Base-by-base conservation (phyloP, 2,888 invertebrate genomes). In the Vanessa cardui region DNA sequence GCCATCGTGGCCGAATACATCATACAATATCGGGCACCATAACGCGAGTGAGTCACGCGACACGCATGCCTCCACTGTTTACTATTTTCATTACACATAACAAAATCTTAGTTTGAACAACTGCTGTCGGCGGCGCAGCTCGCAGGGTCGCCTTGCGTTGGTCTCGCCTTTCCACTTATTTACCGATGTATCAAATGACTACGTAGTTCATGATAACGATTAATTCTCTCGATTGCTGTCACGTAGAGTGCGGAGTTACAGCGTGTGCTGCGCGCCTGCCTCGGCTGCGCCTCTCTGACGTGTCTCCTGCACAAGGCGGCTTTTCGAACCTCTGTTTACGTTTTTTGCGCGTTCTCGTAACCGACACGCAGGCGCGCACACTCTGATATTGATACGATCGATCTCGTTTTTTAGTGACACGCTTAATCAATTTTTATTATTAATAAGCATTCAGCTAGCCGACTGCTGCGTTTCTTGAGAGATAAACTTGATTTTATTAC, bases 81-180 rank as follows among this genome's bases (percentile, higher is more conserved):
- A 79, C 72, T 78, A 73, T 77, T 80, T 74, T 74, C 73, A 73
- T 83, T 83, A 80, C 76, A 79, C 80, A 78, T 78, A 77, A 39
- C 56, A 26, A 56, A 76, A 78, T 73, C 72, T 70, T 65, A 77
- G 81, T 87, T 87, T 86, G 83, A 80, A 84, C 86, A 87, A 84
- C 81, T 87, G 87, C 73, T 67, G 65, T 39, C 4, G 20, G n/a
- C 31, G 54, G 15, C 62, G 62, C 49, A 54, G 45, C 33, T 6
- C 62, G 62, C 49, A 54, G 45, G 16, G 7, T 54, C 54, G 39
- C 56, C 18, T 9, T 20, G 39, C 56, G 33, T 56, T 33, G 56
- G 56, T 56, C 56, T 56, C 45, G 8, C 8, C 20, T 20, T 21
- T 7, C 2, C 1, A 6, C 20, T 50, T 9, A 20, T 20, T 21